phyloP scores from a whole-genome alignment of 2,113 vertebrate genomes.

The Podarcis muralis region DNA sequence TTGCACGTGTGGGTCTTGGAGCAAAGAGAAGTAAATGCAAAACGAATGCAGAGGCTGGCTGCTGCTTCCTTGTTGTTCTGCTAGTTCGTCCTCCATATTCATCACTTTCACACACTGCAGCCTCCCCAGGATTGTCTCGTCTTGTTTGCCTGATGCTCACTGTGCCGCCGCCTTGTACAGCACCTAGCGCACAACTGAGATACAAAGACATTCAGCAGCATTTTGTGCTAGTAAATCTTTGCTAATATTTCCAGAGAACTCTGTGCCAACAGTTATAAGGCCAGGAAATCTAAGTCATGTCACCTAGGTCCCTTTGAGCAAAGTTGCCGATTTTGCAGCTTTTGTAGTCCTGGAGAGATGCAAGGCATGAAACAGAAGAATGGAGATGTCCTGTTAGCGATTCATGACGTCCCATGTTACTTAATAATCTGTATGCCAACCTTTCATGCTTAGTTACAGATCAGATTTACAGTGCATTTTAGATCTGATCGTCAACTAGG shows the following conservation, averaged over 20 bases:
- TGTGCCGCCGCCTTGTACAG: neutral
- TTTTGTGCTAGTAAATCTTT: neutral
- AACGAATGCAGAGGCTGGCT: slow-evolving; percentile 17
- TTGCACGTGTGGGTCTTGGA: neutral
- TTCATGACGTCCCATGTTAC: too few species aligned
- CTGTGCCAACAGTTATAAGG: neutral
- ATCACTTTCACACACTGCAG: neutral
- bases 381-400: neutral
- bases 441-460: too few species aligned
- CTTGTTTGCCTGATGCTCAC: neutral
- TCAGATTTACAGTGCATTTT: too few species aligned
- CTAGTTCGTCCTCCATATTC: neutral
- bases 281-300: neutral
- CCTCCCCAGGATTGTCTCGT: neutral
- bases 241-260: neutral
- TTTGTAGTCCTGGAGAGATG: neutral
- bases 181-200: neutral
- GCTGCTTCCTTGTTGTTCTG: too few species aligned
- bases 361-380: neutral
- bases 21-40: slow-evolving; percentile 40
- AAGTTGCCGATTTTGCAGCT: neutral
- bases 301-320: neutral
- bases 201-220: too few species aligned
- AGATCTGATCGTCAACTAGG: too few species aligned
- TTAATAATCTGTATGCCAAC: too few species aligned